Evolutionary conservation across 2,888 invertebrate species (phyloP).

Genomic region (Scaptomyza reducta): DNA sequence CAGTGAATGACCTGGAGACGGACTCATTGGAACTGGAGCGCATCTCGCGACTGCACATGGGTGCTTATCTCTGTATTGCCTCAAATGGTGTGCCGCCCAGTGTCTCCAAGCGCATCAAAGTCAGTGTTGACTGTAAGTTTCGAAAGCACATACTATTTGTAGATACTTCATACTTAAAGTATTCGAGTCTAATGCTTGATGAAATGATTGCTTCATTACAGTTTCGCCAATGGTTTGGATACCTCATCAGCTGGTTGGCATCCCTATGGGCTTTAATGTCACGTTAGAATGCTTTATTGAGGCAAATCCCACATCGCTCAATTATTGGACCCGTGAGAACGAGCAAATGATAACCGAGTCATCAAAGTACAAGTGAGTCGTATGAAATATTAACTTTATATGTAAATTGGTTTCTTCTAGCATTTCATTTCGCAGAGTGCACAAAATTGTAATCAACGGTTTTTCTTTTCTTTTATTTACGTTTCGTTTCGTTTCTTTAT

Average conservation of each 20-base stretch:
- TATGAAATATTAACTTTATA: neutral
- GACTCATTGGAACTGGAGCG: constrained; percentile 92
- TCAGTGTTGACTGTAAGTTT: constrained; percentile 91
- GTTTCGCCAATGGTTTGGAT: constrained; percentile 97
- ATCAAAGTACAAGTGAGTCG: constrained; percentile 88
- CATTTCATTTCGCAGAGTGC: neutral
- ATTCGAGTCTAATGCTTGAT: neutral
- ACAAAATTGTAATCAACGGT: neutral
- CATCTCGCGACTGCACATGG: constrained; percentile 95
- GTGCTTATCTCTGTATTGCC: constrained; percentile 93
- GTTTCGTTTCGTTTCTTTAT: too few species aligned
- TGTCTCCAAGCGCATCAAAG: constrained; percentile 95
- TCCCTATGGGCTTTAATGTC: constrained; percentile 92
- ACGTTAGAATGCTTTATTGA: constrained; percentile 95
- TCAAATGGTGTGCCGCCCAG: constrained; percentile 95
- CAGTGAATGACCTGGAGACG: constrained; percentile 93
- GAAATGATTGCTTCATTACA: constrained; percentile 81
- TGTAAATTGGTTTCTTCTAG: neutral
- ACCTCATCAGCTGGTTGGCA: constrained; percentile 94
- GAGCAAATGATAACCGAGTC: constrained; percentile 95
- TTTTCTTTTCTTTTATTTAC: too few species aligned
- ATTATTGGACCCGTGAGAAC: constrained; percentile 95
- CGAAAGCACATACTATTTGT: neutral
- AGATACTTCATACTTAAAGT: neutral
- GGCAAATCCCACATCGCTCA: constrained; percentile 95